phyloP scores from a whole-genome alignment of 2,888 invertebrate species.

The Drosophila anomalata region DNA sequence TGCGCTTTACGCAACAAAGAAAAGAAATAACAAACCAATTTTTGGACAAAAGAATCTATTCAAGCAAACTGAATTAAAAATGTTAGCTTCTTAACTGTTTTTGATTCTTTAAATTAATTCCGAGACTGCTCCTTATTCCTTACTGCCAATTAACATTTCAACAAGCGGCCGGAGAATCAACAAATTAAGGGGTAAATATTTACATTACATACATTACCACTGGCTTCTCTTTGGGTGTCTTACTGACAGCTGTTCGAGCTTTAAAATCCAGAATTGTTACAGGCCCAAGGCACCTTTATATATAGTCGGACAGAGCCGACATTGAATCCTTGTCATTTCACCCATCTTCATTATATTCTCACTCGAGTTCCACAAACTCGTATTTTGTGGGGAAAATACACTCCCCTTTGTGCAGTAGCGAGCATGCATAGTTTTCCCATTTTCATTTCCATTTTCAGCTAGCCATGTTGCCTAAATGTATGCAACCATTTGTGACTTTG shows the following conservation, averaged over 20 bases:
- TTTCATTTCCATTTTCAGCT: constrained; percentile 6
- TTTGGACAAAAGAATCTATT: background rate
- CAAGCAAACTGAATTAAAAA: background rate
- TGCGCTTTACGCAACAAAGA: constrained; percentile 1
- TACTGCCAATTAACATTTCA: constrained; percentile 28
- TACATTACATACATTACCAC: constrained; percentile 13
- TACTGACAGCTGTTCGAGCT: background rate
- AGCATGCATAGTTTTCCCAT: background rate
- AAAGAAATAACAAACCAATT: background rate
- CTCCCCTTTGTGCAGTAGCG: background rate
- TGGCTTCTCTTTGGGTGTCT: constrained; percentile 2
- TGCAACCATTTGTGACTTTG: constrained; percentile 7
- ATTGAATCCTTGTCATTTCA: background rate
- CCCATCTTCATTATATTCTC: background rate
- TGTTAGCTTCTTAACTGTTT: background rate
- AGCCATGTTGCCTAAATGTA: constrained; percentile 5
- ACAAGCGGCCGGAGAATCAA: constrained; percentile 8
- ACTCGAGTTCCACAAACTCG: background rate
- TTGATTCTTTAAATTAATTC: constrained; percentile 21
- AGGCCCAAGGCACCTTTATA: background rate
- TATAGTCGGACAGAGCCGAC: background rate
- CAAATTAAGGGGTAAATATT: constrained; percentile 29
- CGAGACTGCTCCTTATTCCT: constrained; percentile 1
- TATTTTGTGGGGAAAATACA: constrained; percentile 6
- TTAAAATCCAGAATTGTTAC: constrained; percentile 2